phyloP scores from a whole-genome alignment of 2,797 vertebrate genomes.

The Coendou prehensilis region DNA sequence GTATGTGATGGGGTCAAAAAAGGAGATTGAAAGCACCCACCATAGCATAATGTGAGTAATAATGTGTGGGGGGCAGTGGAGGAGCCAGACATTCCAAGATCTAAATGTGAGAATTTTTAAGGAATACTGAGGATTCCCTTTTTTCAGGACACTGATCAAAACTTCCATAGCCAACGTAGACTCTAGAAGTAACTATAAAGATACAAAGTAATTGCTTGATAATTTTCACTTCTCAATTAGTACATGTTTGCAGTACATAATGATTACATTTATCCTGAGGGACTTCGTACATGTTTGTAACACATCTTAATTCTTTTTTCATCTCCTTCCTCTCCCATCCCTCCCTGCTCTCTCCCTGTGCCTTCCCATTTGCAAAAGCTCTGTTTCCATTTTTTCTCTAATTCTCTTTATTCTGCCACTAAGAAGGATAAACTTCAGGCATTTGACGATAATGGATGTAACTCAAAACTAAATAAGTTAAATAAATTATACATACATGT shows the following conservation, averaged over 20 bases:
- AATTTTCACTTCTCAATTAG: not conserved
- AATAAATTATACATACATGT: not conserved
- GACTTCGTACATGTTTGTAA: not conserved
- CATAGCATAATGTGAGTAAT: no score
- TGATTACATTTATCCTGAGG: not conserved
- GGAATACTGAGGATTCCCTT: not conserved
- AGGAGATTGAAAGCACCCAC: not conserved
- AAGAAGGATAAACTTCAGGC: not conserved
- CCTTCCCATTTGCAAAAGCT: not conserved
- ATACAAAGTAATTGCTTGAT: not conserved
- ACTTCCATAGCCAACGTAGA: not conserved
- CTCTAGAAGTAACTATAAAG: not conserved
- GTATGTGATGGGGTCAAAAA: not conserved
- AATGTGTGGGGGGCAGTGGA: rapidly evolving
- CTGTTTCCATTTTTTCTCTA: not conserved
- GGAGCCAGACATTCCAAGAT: not conserved
- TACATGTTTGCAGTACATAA: no score
- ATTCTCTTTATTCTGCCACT: not conserved
- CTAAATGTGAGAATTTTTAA: not conserved
- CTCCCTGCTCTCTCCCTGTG: not conserved
- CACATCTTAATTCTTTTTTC: not conserved
- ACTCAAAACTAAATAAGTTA: not conserved
- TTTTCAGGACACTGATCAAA: not conserved
- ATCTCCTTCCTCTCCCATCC: no score
- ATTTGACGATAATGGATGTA: not conserved